Conservation (phyloP, 1,140 invertebrate genomes). For the Drosophila kohkoa region DNA sequence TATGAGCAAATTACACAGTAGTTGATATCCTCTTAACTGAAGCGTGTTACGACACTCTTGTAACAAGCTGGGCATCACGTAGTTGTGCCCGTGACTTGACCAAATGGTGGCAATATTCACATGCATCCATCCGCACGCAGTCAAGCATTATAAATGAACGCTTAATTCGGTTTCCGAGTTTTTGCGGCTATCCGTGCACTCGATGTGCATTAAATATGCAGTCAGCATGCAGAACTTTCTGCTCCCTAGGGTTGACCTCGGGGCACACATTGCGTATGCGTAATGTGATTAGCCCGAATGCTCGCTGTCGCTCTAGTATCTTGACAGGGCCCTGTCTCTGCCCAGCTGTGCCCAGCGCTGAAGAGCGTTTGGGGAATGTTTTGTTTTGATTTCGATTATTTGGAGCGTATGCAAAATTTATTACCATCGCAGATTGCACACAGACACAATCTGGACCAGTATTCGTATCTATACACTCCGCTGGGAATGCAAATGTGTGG, state of each 20-base stretch:
- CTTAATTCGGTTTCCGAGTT: constrained; percentile 52
- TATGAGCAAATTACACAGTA: too few species aligned
- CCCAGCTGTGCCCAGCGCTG: constrained; percentile 22
- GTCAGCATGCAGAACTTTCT: constrained; percentile 46
- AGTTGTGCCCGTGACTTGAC: constrained; percentile 29
- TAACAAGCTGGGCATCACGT: constrained; percentile 46
- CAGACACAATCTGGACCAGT: constrained; percentile 21
- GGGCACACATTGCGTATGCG: constrained; percentile 58
- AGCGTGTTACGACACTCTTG: constrained; percentile 19
- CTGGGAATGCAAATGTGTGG: constrained; percentile 9
- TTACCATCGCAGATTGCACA: constrained; percentile 23
- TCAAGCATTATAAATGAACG: constrained; percentile 47
- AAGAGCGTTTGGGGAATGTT: constrained; percentile 58
- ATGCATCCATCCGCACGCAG: constrained; percentile 23
- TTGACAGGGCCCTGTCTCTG: constrained; percentile 14
- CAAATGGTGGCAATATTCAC: constrained; percentile 33
- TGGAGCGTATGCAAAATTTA: constrained; percentile 38
- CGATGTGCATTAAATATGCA: constrained; percentile 56
- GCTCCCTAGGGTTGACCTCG: not conserved
- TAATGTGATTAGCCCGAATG: constrained; percentile 58
- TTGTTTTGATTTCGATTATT: constrained; percentile 58
- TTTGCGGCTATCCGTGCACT: constrained; percentile 30
- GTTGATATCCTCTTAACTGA: too few species aligned
- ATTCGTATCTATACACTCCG: not conserved
- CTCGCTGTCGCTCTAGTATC: constrained; percentile 18